Conservation (phyloP, 2,113 vertebrate species). For the Calyptommatus sinebrachiatus region DNA sequence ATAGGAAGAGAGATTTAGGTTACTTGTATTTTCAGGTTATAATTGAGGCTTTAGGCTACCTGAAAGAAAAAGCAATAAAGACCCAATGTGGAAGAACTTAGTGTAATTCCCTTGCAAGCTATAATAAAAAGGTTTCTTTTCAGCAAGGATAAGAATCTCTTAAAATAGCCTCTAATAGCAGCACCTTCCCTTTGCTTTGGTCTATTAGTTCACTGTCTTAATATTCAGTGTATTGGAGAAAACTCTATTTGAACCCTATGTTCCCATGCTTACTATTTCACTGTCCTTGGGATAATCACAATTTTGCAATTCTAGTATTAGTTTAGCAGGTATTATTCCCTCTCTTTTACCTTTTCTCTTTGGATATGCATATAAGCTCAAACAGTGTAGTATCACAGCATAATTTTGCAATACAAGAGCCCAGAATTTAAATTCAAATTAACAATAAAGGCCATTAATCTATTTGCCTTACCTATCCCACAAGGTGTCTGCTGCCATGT, state of each 20-base stretch:
- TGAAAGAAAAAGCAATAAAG: background rate
- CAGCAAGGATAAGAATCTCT: background rate
- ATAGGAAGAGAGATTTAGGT: background rate
- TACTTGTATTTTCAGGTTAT: background rate
- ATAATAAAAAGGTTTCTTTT: background rate
- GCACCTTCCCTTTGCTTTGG: background rate
- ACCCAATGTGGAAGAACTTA: background rate
- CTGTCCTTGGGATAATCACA: no score
- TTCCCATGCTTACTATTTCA: no score
- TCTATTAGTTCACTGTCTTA: background rate
- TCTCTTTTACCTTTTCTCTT: no score
- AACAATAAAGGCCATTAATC: no score
- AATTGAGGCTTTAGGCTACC: background rate
- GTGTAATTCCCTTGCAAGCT: background rate
- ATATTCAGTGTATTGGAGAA: constrained; percentile 2
- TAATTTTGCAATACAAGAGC: background rate
- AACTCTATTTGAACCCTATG: background rate
- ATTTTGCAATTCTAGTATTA: no score
- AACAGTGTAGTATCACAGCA: no score
- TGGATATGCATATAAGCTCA: no score
- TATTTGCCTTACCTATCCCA: no score
- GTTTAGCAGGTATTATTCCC: no score
- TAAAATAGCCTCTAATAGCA: background rate
- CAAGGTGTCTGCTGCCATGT: no score
- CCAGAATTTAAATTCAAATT: no score